These are phyloP conservation scores for Ophion slaviceki DNA, from an alignment of 2,888 invertebrate species.

Conservation along the genomic window DNA sequence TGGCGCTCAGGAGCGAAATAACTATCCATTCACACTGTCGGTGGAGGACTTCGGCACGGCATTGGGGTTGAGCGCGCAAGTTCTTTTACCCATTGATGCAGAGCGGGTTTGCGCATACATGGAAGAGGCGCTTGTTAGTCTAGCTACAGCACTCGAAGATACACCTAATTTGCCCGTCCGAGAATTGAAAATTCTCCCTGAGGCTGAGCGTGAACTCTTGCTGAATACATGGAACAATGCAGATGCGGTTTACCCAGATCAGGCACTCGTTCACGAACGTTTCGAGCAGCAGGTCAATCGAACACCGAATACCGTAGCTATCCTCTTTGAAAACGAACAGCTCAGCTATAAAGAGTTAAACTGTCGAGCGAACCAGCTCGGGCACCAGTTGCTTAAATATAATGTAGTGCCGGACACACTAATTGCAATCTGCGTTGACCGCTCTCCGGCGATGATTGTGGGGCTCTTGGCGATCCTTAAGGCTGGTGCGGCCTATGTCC, in stretches of 20 bases:
- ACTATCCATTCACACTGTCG: constrained; percentile 11
- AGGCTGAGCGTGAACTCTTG: constrained; percentile 13
- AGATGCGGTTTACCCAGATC: neutral
- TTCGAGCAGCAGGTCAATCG: constrained; percentile 8
- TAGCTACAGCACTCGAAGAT: constrained; percentile 15
- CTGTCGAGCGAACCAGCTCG: constrained; percentile 8
- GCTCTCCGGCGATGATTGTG: constrained; percentile 12
- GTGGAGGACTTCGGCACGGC: neutral
- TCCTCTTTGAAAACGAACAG: neutral
- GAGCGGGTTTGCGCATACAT: constrained; percentile 6
- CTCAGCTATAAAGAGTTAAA: constrained; percentile 15
- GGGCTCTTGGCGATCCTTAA: constrained; percentile 22
- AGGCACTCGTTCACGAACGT: neutral
- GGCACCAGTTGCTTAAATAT: neutral
- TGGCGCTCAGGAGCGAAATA: neutral
- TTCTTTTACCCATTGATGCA: neutral
- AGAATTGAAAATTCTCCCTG: constrained; percentile 8
- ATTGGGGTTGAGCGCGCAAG: neutral
- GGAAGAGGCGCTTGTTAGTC: constrained; percentile 9
- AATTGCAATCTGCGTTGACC: constrained; percentile 8
- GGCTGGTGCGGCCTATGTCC: constrained; percentile 15
- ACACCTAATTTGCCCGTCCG: neutral
- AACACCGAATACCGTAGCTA: neutral
- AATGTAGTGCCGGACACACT: neutral
- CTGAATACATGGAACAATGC: constrained; percentile 1